Conservation (phyloP, 2,113 vertebrate species). For the Chloroceryle aenea region DNA sequence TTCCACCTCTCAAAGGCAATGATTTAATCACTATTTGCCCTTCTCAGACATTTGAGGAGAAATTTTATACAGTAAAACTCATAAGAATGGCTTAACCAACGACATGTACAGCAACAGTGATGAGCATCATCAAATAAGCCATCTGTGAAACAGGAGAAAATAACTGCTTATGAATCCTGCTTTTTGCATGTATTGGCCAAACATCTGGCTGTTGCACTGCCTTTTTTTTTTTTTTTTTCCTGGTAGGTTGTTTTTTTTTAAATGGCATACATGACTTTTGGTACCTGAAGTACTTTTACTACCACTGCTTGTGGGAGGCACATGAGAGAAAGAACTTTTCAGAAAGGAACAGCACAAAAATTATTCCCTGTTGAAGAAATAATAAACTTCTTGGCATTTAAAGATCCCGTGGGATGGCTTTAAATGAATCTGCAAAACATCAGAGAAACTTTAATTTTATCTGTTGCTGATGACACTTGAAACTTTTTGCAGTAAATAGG, state of each 20-base stretch:
- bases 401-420: background rate
- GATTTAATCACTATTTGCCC: constrained; percentile 27
- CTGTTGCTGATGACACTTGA: background rate
- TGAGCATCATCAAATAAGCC: background rate
- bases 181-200: background rate
- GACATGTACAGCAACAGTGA: background rate
- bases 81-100: background rate
- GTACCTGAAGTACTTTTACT: background rate
- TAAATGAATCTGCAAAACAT: background rate
- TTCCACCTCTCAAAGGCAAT: background rate
- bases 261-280: background rate
- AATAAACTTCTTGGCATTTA: background rate
- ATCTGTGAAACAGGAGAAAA: background rate
- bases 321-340: background rate
- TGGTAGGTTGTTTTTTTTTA: background rate
- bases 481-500: background rate
- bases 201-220: background rate
- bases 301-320: background rate
- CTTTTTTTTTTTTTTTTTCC: background rate
- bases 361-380: background rate
- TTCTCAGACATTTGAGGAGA: constrained; percentile 3
- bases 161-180: background rate
- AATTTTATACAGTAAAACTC: constrained; percentile 2
- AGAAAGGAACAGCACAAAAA: background rate
- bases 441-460: background rate